Evolutionary conservation across 2,113 vertebrate genomes (phyloP).

Genomic region (Picathartes gymnocephalus): DNA sequence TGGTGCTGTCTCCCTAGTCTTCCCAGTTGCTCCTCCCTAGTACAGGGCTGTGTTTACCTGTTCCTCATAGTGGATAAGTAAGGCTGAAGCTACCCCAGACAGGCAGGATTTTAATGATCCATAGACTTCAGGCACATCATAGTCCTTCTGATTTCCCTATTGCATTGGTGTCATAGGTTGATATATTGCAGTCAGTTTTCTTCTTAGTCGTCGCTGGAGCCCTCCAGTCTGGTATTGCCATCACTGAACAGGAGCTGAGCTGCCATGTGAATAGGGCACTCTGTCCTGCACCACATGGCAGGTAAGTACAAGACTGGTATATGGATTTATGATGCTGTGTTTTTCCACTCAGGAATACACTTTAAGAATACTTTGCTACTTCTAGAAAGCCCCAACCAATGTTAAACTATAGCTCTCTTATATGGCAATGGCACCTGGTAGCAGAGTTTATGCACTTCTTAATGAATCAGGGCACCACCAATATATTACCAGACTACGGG

Average conservation of each 20-base stretch:
- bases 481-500: background rate
- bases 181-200: background rate
- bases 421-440: background rate
- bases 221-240: background rate
- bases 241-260: background rate
- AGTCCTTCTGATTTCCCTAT: background rate
- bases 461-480: background rate
- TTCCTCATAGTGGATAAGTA: background rate
- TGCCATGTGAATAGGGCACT: background rate
- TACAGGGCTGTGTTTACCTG: accelerated
- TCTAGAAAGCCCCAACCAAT: background rate
- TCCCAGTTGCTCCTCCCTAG: background rate
- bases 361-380: background rate
- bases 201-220: background rate
- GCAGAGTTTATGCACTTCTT: background rate
- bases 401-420: background rate
- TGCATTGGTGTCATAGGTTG: background rate
- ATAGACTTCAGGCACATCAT: background rate
- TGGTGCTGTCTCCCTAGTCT: background rate
- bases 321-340: background rate
- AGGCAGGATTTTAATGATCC: background rate
- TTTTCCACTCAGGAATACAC: background rate
- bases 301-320: background rate
- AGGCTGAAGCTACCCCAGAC: background rate
- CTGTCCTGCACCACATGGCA: background rate